Percentiles rank a stretch among this genome's conserved stretches.
Evolutionary conservation across 2,797 vertebrate genomes (phyloP).

Genomic region (Eulemur albifrons): DNA sequence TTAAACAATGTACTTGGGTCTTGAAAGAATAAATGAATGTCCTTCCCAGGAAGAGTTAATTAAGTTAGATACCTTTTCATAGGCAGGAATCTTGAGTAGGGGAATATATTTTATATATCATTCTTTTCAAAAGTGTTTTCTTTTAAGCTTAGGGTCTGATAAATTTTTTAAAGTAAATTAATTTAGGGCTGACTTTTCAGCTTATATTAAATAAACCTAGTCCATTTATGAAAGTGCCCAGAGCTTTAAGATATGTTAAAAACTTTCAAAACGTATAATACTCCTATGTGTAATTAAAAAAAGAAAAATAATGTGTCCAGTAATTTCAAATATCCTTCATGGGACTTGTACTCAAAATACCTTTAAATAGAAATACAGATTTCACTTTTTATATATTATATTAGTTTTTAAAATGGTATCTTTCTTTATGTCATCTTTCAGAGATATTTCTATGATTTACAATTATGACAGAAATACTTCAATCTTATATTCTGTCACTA

Average conservation of each 20-base stretch:
- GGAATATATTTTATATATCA: not conserved
- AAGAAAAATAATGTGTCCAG: not conserved
- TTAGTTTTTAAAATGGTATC: slow-evolving; percentile 2
- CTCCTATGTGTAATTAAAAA: not conserved
- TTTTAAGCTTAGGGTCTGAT: not conserved
- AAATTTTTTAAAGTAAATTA: not conserved
- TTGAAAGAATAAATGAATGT: not conserved
- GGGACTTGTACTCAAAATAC: not conserved
- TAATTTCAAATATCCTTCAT: not conserved
- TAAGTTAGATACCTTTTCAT: not conserved
- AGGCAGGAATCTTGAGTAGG: not conserved
- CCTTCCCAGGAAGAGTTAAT: not conserved
- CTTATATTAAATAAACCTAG: not conserved
- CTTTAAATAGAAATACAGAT: not conserved
- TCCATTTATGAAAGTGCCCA: not conserved
- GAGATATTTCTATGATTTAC: not conserved
- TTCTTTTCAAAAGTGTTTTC: not conserved
- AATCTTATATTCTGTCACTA: not conserved
- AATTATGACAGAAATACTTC: slow-evolving; percentile 1
- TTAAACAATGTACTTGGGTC: not conserved
- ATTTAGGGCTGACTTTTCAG: not conserved
- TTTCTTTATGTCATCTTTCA: slow-evolving; percentile 5
- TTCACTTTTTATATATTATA: slow-evolving; percentile 1
- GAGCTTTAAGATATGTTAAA: not conserved
- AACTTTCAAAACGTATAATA: not conserved